Base-by-base conservation (phyloP, 2,888 invertebrate species). In the Hirtodrosophila duncani region DNA sequence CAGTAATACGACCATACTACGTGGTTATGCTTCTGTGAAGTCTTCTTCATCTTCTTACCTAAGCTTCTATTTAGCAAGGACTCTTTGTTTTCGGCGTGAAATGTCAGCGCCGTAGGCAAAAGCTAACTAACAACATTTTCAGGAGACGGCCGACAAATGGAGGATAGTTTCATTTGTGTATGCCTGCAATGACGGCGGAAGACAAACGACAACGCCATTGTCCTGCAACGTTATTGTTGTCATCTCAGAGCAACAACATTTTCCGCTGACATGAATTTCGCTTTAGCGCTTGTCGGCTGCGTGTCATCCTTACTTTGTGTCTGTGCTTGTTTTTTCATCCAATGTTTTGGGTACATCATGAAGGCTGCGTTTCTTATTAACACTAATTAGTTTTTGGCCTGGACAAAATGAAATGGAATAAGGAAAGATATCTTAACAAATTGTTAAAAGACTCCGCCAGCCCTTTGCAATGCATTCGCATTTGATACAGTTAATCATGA, bases 201-300 rank as follows among this genome's bases (percentile, higher is more conserved):
- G 46, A 68, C 74, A 78, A 75, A 80, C 68, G 67, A 67, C 78
- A 68, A 58, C 63, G 62, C 74, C 67, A 75, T 77, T 75, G 74
- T 63, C 41, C 45, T 45, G 48, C 30, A 37, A 30, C 50, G 37
- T 43, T 61, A 56, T 49, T 50, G 29, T 56, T 63, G 50, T 53
- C 59, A 62, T 49, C 46, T 56, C 33, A 51, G 49, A 60, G 52
- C 67, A 79, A 67, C 75, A 74, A n/a, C n/a, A n/a, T n/a, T 70
- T 64, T 72, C 71, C 80, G 67, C 41, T 57, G 58, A 51, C 51
- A 46, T 59, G 48, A 46, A 61, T 61, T 67, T 57, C 51, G 42
- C 42, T 53, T 52, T 31, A 55, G 62, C 43, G 52, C 43, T 53
- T 44, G 27, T 17, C 30, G 39, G 10, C 7, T 21, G 29, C 41